Base-by-base conservation (phyloP, 2,113 vertebrate species). In the Notarius lentiginosus region DNA sequence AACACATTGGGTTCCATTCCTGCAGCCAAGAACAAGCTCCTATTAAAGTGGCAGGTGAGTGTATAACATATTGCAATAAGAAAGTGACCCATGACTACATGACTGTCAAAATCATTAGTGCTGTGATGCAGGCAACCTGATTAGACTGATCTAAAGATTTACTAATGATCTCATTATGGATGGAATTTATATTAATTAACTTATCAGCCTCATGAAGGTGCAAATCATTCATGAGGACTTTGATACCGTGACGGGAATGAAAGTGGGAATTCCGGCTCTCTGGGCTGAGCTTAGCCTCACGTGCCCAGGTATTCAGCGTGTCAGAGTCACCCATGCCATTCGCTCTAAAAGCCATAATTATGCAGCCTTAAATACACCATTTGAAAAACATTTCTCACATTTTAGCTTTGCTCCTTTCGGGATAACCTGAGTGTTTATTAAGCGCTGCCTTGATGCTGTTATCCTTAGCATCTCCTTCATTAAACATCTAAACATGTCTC, bases 341-440 rank as follows among this genome's bases (percentile, higher is more conserved):
- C 0, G 49, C n/a, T 83, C 90, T 90, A 91, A 92, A 93, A 93
- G 85, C 73, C 34, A 86, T 94, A 89, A 93, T 95, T 94, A 95
- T 90, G 89, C 90, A 76, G 63, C 90, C 89, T 89, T 92, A 92
- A 90, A 90, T 82, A 91, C 91, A 93, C 86, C 92, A 92, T 95
- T 95, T 94, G 91, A 94, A 93, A 92, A 94, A 91, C 93, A 95
- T 95, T 94, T 94, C 90, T 92, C 49, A 49, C 91, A 92, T 95
- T 91, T 92, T 92, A 91, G 87, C 80, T 90, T 85, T 84, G 87
- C 89, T 90, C 81, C 85, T 89, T 89, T 89, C 79, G 70, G 20
- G 87, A 87, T 90, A 58, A 85, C 61, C 80, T 88, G 90, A 88
- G 80, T 84, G 75, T 89, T 91, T 92, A 89, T 90, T 61, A 90